phyloP scores from a whole-genome alignment of 2,113 vertebrate genomes.

The Haliaeetus leucogaster region DNA sequence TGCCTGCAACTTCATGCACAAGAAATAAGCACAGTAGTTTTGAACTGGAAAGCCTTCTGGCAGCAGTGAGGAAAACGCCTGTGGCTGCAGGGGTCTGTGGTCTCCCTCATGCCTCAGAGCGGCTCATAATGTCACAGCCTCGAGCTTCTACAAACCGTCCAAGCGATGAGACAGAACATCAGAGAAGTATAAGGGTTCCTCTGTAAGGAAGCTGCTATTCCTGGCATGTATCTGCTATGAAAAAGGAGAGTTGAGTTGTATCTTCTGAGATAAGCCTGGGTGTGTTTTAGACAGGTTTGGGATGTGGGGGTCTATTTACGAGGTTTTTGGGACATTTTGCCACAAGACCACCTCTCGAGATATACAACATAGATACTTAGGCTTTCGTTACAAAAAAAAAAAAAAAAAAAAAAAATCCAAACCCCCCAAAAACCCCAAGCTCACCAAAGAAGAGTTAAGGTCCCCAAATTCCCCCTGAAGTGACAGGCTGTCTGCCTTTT shows the following conservation, averaged over 20 bases:
- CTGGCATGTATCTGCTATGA: neutral
- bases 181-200: neutral
- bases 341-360: neutral
- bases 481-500: neutral
- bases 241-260: too few relatives aligned
- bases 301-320: neutral
- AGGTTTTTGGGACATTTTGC: neutral
- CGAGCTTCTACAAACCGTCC: neutral
- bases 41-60: neutral
- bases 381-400: neutral
- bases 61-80: neutral
- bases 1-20: neutral
- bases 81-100: neutral
- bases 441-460: neutral
- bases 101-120: neutral
- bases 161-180: neutral
- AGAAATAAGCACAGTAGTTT: neutral
- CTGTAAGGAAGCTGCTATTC: neutral
- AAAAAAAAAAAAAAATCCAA: too few relatives aligned
- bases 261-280: too few relatives aligned
- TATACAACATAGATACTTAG: neutral
- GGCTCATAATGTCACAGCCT: neutral
- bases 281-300: neutral
- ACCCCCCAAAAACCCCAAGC: neutral
- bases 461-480: neutral